phyloP scores from a whole-genome alignment of 1,140 invertebrate species.

The Drosophila bipectinata region DNA sequence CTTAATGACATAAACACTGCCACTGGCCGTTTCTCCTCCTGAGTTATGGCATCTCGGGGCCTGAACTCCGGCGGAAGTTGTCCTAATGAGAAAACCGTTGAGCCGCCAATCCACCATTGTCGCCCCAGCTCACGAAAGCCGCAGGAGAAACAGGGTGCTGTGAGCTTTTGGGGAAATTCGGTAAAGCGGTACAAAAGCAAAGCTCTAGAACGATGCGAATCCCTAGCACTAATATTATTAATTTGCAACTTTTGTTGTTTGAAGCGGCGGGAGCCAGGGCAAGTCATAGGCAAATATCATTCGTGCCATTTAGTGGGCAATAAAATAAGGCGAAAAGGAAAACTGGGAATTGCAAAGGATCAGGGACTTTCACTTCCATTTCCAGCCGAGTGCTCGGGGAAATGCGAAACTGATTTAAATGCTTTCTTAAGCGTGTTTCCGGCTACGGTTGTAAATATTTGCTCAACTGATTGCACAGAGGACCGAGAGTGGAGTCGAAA shows the following conservation, averaged over 20 bases:
- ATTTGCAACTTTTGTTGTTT: conserved; percentile 58
- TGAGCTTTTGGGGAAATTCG: too few relatives aligned
- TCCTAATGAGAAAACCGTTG: conserved; percentile 67
- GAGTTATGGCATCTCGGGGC: conserved; percentile 28
- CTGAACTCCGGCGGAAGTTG: conserved; percentile 56
- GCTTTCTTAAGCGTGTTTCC: conserved; percentile 61
- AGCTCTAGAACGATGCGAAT: background rate
- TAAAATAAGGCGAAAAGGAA: conserved; percentile 51
- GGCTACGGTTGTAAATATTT: conserved; percentile 47
- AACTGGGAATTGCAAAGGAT: conserved; percentile 20
- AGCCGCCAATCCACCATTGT: conserved; percentile 40
- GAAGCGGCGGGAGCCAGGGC: background rate
- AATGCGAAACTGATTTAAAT: conserved; percentile 75
- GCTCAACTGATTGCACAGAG: conserved; percentile 34
- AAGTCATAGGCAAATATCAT: conserved; percentile 54
- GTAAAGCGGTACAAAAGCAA: too few relatives aligned
- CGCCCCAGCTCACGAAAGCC: conserved; percentile 20
- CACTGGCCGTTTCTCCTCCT: conserved; percentile 13
- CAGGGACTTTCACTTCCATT: conserved; percentile 17
- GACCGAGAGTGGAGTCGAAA: conserved; percentile 3
- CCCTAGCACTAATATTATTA: conserved; percentile 59
- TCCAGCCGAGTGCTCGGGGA: conserved; percentile 52
- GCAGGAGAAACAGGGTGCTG: background rate
- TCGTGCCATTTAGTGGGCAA: conserved; percentile 67
- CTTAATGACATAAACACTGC: conserved; percentile 71